phyloP scores from a whole-genome alignment of 2,113 vertebrate genomes.

The Picathartes gymnocephalus region DNA sequence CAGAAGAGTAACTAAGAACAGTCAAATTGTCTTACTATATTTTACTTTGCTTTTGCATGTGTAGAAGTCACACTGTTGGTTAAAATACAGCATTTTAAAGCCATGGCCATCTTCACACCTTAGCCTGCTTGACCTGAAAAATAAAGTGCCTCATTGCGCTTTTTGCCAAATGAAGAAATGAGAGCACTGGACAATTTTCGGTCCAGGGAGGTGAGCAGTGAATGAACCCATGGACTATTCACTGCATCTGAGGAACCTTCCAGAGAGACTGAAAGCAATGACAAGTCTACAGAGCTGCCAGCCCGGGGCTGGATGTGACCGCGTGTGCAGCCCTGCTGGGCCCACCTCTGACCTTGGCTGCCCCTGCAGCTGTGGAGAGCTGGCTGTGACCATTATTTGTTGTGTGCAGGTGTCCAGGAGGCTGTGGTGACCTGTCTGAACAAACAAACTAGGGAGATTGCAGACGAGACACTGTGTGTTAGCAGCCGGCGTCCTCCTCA shows the following conservation, averaged over 20 bases:
- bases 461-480: slow-evolving; percentile 80
- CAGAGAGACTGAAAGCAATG: neutral
- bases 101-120: neutral
- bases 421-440: slow-evolving; percentile 92
- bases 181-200: neutral
- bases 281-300: neutral
- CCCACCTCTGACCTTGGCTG: neutral
- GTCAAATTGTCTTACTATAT: neutral
- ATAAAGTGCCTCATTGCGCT: neutral
- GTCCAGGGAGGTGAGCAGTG: neutral
- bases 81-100: neutral
- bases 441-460: slow-evolving; percentile 86
- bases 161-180: neutral
- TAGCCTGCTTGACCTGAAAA: neutral
- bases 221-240: neutral
- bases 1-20: neutral
- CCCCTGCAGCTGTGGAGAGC: neutral
- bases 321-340: neutral
- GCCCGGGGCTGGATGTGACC: neutral
- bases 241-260: neutral
- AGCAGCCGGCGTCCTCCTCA: slow-evolving; percentile 82
- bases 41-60: neutral
- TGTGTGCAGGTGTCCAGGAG: slow-evolving; percentile 87
- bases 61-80: neutral
- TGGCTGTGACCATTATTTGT: slow-evolving; percentile 45